A percentile compares a stretch with the other conserved stretches of the same genome.
Conservation (phyloP, 2,113 vertebrate species). For the Halichoeres trimaculatus region DNA sequence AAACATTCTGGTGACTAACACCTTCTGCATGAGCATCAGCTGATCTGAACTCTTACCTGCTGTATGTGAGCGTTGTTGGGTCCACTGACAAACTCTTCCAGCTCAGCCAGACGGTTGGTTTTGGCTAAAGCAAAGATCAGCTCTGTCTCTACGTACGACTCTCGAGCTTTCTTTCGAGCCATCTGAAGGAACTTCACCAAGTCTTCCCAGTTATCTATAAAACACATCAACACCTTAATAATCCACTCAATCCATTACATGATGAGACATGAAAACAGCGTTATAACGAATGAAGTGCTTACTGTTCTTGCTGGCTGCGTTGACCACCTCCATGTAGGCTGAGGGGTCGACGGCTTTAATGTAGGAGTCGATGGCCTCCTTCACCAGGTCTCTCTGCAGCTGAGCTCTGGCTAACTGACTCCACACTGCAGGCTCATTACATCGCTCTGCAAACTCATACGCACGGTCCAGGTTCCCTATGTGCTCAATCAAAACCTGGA, state of each 20-base stretch:
- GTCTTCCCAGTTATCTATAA: slow-evolving; percentile 93
- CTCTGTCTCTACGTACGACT: slow-evolving; percentile 92
- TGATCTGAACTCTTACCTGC: slow-evolving; percentile 82
- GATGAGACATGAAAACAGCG: not conserved
- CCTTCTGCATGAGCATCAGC: not conserved
- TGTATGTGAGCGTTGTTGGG: slow-evolving; percentile 95
- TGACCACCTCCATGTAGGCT: slow-evolving; percentile 91
- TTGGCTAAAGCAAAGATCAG: slow-evolving; percentile 95
- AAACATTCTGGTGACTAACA: not conserved
- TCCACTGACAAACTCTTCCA: slow-evolving; percentile 92
- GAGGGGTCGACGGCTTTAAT: slow-evolving; percentile 91
- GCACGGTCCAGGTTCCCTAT: slow-evolving; percentile 91
- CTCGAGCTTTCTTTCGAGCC: slow-evolving; percentile 91
- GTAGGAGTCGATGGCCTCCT: slow-evolving; percentile 92
- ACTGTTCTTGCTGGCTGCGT: slow-evolving; percentile 90
- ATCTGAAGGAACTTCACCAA: slow-evolving; percentile 95
- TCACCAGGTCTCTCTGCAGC: slow-evolving; percentile 90
- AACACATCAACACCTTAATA: slow-evolving; percentile 16
- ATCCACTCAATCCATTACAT: not conserved
- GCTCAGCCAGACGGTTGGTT: slow-evolving; percentile 90
- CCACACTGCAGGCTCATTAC: slow-evolving; percentile 91
- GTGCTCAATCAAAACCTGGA: slow-evolving; percentile 91
- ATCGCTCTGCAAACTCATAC: slow-evolving; percentile 92
- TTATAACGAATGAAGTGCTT: slow-evolving; percentile 43
- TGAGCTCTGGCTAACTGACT: slow-evolving; percentile 91